Evolutionary conservation across 2,888 invertebrate genomes (phyloP).

Genomic region (Meloe dianella): DNA sequence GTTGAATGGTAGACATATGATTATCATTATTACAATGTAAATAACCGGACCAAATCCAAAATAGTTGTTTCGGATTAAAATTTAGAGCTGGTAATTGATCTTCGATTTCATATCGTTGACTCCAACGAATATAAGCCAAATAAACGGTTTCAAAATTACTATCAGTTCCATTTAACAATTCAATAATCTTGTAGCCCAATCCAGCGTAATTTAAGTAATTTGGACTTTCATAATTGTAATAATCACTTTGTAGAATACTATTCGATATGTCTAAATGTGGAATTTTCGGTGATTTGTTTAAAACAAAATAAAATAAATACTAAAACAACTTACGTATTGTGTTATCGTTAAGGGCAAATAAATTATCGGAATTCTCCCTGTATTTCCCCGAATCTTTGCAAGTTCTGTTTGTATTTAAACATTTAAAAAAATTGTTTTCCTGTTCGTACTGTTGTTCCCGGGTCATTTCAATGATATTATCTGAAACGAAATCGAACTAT

Average conservation of each 20-base stretch:
- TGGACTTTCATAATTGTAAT: conserved; percentile 43
- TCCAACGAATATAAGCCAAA: conserved; percentile 77
- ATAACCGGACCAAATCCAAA: conserved; percentile 56
- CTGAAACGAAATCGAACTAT: conserved; percentile 34
- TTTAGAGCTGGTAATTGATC: conserved; percentile 72
- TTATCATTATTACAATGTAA: conserved; percentile 36
- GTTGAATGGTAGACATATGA: not conserved
- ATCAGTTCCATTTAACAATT: conserved; percentile 83
- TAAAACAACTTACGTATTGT: conserved; percentile 19
- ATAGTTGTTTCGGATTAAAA: conserved; percentile 66
- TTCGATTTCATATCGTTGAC: conserved; percentile 68
- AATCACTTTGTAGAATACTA: conserved; percentile 43
- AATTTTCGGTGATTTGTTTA: not conserved
- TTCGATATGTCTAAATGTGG: conserved; percentile 43
- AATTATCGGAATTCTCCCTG: not conserved
- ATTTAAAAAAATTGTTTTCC: conserved; percentile 36
- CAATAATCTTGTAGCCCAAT: conserved; percentile 46
- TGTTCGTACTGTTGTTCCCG: conserved; percentile 26
- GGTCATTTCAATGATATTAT: conserved; percentile 41
- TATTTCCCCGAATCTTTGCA: conserved; percentile 1
- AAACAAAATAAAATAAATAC: not conserved
- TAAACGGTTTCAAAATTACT: conserved; percentile 91
- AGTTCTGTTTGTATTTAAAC: conserved; percentile 16
- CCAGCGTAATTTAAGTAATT: conserved; percentile 50
- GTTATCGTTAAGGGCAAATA: conserved; percentile 16